Percentiles rank a stretch among this genome's conserved stretches.
Evolutionary conservation across 2,888 invertebrate species (phyloP).

Genomic region (Aspidiotus destructor): DNA sequence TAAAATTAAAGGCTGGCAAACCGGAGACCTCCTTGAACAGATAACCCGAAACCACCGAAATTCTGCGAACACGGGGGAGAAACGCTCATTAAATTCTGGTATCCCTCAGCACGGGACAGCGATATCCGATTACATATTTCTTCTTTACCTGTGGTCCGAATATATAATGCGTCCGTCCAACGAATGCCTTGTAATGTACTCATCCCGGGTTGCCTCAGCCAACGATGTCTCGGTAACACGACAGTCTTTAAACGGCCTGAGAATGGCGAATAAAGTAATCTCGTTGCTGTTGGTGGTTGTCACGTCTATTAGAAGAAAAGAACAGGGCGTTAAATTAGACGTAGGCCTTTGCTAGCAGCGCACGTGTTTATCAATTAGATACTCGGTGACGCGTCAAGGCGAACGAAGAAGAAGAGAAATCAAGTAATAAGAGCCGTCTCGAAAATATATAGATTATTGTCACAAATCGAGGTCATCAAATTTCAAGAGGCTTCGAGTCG

Average conservation of each 20-base stretch:
- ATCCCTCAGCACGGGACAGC: no score
- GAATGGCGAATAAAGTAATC: slow-evolving; percentile 46
- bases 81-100: no score
- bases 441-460: no score
- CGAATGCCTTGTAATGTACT: slow-evolving; percentile 80
- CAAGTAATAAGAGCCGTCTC: no score
- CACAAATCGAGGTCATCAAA: no score
- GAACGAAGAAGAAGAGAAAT: not conserved
- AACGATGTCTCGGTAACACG: slow-evolving; percentile 56
- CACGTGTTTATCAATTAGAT: not conserved
- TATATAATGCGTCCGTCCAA: slow-evolving; percentile 81
- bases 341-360: not conserved
- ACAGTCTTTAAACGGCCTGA: slow-evolving; percentile 59
- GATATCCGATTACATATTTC: no score
- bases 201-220: slow-evolving; percentile 62
- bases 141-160: slow-evolving; percentile 60
- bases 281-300: slow-evolving; percentile 36
- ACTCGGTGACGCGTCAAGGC: not conserved
- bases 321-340: not conserved
- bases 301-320: slow-evolving; percentile 13
- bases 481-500: no score
- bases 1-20: slow-evolving; percentile 77
- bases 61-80: slow-evolving; percentile 45
- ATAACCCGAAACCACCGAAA: slow-evolving; percentile 78
- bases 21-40: slow-evolving; percentile 82